Conservation (phyloP, 2,113 vertebrate genomes). For the human (Homo sapiens) region DNA sequence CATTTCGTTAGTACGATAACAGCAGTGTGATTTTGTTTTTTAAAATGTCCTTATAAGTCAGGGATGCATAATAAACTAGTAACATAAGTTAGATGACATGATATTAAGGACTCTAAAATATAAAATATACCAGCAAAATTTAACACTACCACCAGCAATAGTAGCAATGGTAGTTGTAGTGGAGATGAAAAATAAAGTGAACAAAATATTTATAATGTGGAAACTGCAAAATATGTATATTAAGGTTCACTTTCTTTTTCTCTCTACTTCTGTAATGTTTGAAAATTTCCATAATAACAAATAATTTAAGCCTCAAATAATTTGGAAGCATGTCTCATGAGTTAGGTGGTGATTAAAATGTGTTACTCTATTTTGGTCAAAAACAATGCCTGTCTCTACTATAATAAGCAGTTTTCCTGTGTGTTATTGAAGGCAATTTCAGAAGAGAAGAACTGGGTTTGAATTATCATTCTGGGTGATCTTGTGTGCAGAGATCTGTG, state of each 20-base stretch:
- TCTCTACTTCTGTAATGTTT: background rate
- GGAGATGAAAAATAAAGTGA: background rate
- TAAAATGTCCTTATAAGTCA: background rate
- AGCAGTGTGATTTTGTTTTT: background rate
- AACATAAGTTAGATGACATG: background rate
- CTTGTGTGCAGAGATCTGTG: background rate
- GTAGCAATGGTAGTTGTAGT: background rate
- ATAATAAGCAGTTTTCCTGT: background rate
- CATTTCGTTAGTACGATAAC: background rate
- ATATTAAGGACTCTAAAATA: background rate
- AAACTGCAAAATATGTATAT: background rate
- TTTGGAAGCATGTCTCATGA: slow-evolving; percentile 12
- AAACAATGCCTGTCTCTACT: background rate
- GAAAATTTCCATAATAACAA: slow-evolving; percentile 10
- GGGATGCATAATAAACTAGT: background rate
- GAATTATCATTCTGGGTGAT: background rate
- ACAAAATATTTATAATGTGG: background rate
- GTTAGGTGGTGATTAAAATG: background rate
- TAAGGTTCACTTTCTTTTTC: background rate
- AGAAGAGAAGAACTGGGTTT: background rate
- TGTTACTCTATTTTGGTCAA: background rate
- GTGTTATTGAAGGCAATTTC: slow-evolving; percentile 8
- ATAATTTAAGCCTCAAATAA: slow-evolving; percentile 29
- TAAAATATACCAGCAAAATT: background rate
- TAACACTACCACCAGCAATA: background rate